phyloP scores from a whole-genome alignment of 2,113 vertebrate species.

The Phalacrocorax brasilianus region DNA sequence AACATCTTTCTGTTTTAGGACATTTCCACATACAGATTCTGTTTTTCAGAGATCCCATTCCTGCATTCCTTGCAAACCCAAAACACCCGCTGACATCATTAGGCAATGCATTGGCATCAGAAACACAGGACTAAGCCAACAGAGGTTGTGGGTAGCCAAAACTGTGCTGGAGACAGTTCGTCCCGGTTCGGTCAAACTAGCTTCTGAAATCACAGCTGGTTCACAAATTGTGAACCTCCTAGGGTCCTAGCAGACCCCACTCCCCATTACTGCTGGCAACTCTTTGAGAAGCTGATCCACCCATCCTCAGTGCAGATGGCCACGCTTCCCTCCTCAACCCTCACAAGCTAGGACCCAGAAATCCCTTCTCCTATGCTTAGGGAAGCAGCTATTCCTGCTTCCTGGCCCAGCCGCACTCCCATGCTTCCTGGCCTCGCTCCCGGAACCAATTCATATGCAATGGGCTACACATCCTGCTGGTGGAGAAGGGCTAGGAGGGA shows the following conservation, averaged over 20 bases:
- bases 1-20: neutral
- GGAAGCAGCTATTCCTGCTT: neutral
- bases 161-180: slow-evolving; percentile 33
- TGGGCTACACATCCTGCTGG: slow-evolving; percentile 8
- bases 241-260: neutral
- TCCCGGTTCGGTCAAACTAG: neutral
- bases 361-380: neutral
- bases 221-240: neutral
- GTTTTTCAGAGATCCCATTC: slow-evolving; percentile 44
- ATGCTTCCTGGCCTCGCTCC: slow-evolving; percentile 13
- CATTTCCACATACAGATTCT: slow-evolving; percentile 49
- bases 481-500: slow-evolving; percentile 24
- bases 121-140: neutral
- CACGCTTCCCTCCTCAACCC: neutral
- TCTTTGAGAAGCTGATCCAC: neutral
- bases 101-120: slow-evolving; percentile 53
- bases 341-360: neutral
- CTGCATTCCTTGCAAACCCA: slow-evolving; percentile 58
- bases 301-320: neutral
- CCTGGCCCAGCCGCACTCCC: neutral
- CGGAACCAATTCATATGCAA: slow-evolving; percentile 36
- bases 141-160: slow-evolving; percentile 46
- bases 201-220: slow-evolving; percentile 16
- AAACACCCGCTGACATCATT: slow-evolving; percentile 63
- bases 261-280: neutral